Base-by-base conservation (phyloP, 2,888 invertebrate species). In the Mythimna impura region DNA sequence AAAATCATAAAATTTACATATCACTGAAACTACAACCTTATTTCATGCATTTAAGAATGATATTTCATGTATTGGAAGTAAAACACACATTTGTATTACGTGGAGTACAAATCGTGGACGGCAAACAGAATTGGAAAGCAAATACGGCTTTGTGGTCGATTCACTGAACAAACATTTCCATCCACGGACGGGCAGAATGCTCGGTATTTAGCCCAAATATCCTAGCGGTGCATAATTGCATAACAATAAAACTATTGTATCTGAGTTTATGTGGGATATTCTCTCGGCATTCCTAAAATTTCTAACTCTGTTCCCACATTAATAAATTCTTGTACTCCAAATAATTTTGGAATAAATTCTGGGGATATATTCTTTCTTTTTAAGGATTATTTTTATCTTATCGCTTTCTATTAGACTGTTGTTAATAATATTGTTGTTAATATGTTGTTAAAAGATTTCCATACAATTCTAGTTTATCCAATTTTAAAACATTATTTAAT, bases 81-180 rank as follows among this genome's bases (percentile, higher is more conserved):
- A 64, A 73, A 40, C 43, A 62, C 54, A 67, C 57, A 62, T 82
- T 76, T 75, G 71, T 79, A 25, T 71, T 66, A 34, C n/a, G 54
- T 50, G 30, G 52, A 77, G 62, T 65, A 80, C 80, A 82, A 80
- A 80, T 80, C 75, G 72, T 77, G 60, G 67, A 78, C 67, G 66
- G 69, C 75, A 85, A 82, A 82, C 78, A 78, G 47, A 70, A 77
- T 84, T 82, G 81, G 73, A 84, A 83, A 84, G 89, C 86, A 87
- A 88, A 87, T 85, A 87, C 66, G 73, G 80, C 80, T 85, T 87
- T 88, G 86, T 87, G 72, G 83, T 69, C 75, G 85, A 88, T 87
- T 87, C 85, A 82, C 73, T 87, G 86, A 83, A 83, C 88, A 90
- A 90, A 90, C 87, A 89, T 79, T 73, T 70, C 76, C 73, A 80